Evolutionary conservation across 2,888 invertebrate species (phyloP).

Genomic region (Mystacides longicornis): DNA sequence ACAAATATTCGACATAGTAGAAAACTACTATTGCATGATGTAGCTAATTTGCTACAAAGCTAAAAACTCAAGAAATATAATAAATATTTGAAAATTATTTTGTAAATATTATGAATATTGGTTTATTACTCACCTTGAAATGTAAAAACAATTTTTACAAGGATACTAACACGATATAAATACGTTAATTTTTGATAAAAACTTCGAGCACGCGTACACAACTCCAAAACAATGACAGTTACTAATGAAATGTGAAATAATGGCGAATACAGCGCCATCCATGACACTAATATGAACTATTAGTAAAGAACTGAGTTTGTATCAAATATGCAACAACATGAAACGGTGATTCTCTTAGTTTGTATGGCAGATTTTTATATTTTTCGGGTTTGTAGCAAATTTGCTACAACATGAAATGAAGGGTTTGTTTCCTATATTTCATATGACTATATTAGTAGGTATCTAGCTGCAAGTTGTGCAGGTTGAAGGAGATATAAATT

Average conservation of each 20-base stretch:
- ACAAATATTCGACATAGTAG: background rate
- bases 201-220: background rate
- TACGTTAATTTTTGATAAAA: background rate
- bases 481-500: too few species aligned
- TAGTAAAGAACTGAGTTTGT: too few species aligned
- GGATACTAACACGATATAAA: background rate
- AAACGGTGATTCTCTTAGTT: too few species aligned
- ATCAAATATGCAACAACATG: too few species aligned
- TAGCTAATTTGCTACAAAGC: too few species aligned
- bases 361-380: too few species aligned
- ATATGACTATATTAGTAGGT: too few species aligned
- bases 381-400: too few species aligned
- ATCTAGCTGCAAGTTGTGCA: too few species aligned
- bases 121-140: background rate
- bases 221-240: background rate
- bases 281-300: too few species aligned
- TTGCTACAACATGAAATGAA: too few species aligned
- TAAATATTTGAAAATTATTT: background rate
- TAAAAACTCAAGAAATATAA: background rate
- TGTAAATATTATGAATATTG: background rate
- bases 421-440: too few species aligned
- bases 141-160: background rate
- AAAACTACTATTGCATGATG: background rate
- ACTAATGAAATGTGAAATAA: background rate
- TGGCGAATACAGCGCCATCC: background rate